These are phyloP conservation scores for Imbricaverruca yamaguchii DNA, from an alignment of 2,888 invertebrate genomes.

Conservation along the genomic window DNA sequence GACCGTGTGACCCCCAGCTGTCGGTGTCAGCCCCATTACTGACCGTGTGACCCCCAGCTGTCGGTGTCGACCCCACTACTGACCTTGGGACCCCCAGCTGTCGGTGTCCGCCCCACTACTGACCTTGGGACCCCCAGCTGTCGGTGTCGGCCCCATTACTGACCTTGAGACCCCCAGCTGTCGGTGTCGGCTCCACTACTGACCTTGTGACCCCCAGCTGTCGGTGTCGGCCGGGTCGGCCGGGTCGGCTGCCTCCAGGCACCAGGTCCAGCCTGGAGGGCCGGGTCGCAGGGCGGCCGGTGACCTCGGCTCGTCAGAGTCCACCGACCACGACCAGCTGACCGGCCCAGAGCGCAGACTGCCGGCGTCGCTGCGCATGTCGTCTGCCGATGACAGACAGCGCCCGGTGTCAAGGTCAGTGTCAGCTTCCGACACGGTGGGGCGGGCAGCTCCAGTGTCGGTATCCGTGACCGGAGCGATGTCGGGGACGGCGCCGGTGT, in stretches of 20 bases:
- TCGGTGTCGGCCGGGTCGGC: not conserved
- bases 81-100: too few relatives aligned
- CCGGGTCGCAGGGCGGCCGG: not conserved
- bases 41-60: too few relatives aligned
- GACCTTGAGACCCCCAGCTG: not conserved
- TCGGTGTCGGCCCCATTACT: not conserved
- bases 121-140: too few relatives aligned
- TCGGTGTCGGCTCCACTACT: not conserved
- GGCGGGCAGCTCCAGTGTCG: too few relatives aligned
- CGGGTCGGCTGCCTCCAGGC: not conserved
- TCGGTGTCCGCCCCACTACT: too few relatives aligned
- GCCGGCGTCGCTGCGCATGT: slow-evolving; percentile 64
- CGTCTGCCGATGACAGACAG: slow-evolving; percentile 47
- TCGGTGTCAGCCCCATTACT: too few relatives aligned
- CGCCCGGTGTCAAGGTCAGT: too few relatives aligned
- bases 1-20: not conserved
- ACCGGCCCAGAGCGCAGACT: slow-evolving; percentile 46
- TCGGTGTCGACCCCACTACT: too few relatives aligned
- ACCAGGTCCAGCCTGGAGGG: slow-evolving; percentile 12
- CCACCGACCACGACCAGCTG: slow-evolving; percentile 11
- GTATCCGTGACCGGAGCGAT: too few relatives aligned
- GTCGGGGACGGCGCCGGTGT: too few relatives aligned
- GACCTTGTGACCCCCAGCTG: not conserved
- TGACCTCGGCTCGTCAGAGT: not conserved
- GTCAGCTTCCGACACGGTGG: too few relatives aligned